These are phyloP conservation scores for Lasioglossum lativentre DNA, from an alignment of 2,888 invertebrate genomes.

Conservation along the genomic window DNA sequence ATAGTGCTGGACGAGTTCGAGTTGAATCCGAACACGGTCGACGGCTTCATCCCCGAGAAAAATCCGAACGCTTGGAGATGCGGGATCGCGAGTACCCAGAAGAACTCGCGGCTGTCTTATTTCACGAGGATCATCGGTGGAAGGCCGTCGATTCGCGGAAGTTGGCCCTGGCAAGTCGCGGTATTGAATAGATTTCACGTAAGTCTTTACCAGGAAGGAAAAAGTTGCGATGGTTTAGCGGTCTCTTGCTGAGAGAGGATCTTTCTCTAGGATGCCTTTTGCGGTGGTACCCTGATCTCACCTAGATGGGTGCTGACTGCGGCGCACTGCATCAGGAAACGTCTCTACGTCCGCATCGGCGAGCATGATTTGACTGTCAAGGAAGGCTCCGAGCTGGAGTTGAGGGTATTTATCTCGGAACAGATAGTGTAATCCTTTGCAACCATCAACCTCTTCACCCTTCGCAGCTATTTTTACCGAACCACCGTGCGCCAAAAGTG, in stretches of 20 bases:
- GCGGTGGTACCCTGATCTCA: constrained; percentile 94
- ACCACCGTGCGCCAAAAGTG: no score
- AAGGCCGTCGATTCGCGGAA: constrained; percentile 90
- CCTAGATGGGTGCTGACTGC: constrained; percentile 94
- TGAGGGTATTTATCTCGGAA: constrained; percentile 86
- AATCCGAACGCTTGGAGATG: constrained; percentile 79
- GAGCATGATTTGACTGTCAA: constrained; percentile 92
- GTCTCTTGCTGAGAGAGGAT: constrained; percentile 2
- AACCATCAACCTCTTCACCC: neutral
- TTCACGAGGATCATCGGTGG: constrained; percentile 94
- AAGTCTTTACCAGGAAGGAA: constrained; percentile 68
- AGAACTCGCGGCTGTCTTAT: constrained; percentile 77
- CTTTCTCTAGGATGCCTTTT: constrained; percentile 91
- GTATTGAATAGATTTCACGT: constrained; percentile 94
- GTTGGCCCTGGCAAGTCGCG: constrained; percentile 98
- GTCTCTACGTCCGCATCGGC: constrained; percentile 92
- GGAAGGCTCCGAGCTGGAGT: constrained; percentile 92
- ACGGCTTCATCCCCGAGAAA: constrained; percentile 71
- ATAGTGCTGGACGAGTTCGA: constrained; percentile 78
- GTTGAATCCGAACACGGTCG: constrained; percentile 76
- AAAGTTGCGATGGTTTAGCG: neutral
- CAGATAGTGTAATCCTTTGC: neutral
- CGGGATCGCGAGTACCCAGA: constrained; percentile 72
- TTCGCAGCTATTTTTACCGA: neutral
- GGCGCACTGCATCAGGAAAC: constrained; percentile 93